These are phyloP conservation scores for Ophonus ardosiacus DNA, from an alignment of 2,888 invertebrate genomes.

Conservation along the genomic window DNA sequence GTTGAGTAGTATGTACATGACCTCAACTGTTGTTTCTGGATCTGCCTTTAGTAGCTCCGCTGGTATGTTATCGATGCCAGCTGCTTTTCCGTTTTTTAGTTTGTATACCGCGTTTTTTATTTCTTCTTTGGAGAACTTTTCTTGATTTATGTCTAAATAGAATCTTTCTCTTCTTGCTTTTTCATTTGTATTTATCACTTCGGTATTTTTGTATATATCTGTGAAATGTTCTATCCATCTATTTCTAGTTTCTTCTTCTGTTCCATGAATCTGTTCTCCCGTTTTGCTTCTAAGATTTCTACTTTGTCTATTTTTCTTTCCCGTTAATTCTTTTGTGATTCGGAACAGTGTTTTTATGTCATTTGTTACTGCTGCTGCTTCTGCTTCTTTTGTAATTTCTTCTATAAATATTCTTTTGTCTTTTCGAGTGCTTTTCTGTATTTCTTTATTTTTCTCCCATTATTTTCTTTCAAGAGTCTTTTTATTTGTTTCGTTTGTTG, in stretches of 20 bases:
- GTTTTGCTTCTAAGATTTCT: background rate
- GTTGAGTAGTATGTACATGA: background rate
- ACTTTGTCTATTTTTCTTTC: background rate
- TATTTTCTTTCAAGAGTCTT: background rate
- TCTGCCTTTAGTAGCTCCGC: background rate
- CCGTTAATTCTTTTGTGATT: background rate
- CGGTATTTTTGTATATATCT: constrained; percentile 1
- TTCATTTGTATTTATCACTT: background rate
- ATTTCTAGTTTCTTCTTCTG: background rate
- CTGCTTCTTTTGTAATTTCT: background rate
- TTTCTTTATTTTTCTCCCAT: constrained; percentile 4
- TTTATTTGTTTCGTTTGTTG: background rate
- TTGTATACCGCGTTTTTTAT: background rate
- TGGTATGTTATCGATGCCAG: background rate
- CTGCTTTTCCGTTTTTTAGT: background rate
- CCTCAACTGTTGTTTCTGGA: background rate
- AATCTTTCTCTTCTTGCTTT: background rate
- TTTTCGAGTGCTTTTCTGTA: background rate
- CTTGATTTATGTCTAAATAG: background rate
- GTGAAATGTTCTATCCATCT: constrained; percentile 1
- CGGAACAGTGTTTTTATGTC: background rate
- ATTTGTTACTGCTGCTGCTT: background rate
- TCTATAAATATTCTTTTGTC: background rate
- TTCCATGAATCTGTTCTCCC: background rate
- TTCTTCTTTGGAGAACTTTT: constrained; percentile 8